These are phyloP conservation scores for Eumerus sabulonum DNA, from an alignment of 2,888 invertebrate genomes.

Conservation along the genomic window DNA sequence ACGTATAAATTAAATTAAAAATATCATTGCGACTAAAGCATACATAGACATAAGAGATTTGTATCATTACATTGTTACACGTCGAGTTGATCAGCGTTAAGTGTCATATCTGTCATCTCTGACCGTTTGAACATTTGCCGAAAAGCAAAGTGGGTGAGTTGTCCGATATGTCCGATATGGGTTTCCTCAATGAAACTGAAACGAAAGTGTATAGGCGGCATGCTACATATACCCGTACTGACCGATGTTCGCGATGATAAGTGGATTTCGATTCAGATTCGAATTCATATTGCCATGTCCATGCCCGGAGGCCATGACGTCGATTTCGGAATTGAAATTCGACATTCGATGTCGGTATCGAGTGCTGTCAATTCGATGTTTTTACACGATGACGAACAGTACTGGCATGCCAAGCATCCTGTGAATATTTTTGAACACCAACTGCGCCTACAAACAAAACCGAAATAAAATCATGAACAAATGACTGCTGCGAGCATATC, in stretches of 20 bases:
- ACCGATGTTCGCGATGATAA: constrained; percentile 36
- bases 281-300: constrained; percentile 44
- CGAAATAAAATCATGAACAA: constrained; percentile 18
- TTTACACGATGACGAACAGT: background rate
- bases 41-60: too few species aligned
- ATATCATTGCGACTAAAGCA: too few species aligned
- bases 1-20: constrained; percentile 53
- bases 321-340: background rate
- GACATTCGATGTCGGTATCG: too few species aligned
- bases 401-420: constrained; percentile 1
- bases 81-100: constrained; percentile 7
- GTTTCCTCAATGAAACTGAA: constrained; percentile 35
- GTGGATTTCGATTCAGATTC: constrained; percentile 49
- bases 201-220: background rate
- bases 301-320: background rate
- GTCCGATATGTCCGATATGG: constrained; percentile 38
- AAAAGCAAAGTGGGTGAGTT: constrained; percentile 61
- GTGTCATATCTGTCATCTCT: constrained; percentile 64
- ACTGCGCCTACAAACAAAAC: constrained; percentile 25
- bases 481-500: background rate
- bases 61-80: too few species aligned
- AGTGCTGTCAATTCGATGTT: too few species aligned
- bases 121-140: constrained; percentile 52
- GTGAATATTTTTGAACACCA: constrained; percentile 59
- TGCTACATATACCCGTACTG: constrained; percentile 13